Evolutionary conservation across 2,797 vertebrate species (phyloP).

Genomic region (Danio kyathit): DNA sequence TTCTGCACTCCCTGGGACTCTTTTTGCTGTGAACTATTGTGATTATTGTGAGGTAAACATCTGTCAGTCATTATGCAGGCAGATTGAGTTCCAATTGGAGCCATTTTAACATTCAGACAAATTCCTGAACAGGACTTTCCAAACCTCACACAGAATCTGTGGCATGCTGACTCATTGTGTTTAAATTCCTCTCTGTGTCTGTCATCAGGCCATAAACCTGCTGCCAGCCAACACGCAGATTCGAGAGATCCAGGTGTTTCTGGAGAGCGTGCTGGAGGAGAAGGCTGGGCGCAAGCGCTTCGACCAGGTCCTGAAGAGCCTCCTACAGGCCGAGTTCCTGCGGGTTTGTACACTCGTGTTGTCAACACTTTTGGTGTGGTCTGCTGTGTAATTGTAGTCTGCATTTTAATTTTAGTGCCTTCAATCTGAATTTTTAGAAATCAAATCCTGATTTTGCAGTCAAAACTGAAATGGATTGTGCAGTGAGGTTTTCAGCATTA

Average conservation of each 20-base stretch:
- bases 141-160: neutral
- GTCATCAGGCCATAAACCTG: slow-evolving; percentile 90
- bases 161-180: neutral
- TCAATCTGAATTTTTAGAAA: too few relatives aligned
- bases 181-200: neutral
- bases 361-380: neutral
- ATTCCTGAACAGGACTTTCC: neutral
- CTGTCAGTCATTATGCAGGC: too few relatives aligned
- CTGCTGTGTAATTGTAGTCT: neutral
- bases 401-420: too few relatives aligned
- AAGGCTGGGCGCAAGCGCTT: slow-evolving; percentile 93
- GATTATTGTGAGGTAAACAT: too few relatives aligned
- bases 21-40: too few relatives aligned
- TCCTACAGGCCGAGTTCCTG: slow-evolving; percentile 95
- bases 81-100: too few relatives aligned
- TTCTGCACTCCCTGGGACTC: too few relatives aligned
- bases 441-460: too few relatives aligned
- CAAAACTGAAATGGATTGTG: too few relatives aligned
- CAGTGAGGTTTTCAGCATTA: too few relatives aligned
- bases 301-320: slow-evolving; percentile 96
- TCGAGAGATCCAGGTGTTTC: slow-evolving; percentile 93
- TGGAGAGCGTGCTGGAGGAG: slow-evolving; percentile 97
- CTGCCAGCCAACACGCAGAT: slow-evolving; percentile 97
- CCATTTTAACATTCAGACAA: neutral
- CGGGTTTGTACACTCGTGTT: slow-evolving; percentile 77